These are phyloP conservation scores for Lanius collurio DNA, from an alignment of 2,113 vertebrate genomes.

Conservation along the genomic window DNA sequence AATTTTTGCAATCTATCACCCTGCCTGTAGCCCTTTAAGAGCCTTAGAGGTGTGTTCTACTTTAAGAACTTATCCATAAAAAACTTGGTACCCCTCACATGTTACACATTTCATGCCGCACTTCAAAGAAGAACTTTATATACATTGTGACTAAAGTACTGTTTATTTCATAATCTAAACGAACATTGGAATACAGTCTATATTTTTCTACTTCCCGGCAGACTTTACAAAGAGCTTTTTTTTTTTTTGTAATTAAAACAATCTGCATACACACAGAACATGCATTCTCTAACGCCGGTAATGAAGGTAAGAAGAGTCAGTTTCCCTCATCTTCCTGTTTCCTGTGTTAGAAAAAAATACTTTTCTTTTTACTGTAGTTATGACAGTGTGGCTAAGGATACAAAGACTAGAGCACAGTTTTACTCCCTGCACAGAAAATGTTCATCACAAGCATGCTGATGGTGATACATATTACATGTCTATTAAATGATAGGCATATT, in stretches of 20 bases:
- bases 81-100: constrained; percentile 31
- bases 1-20: neutral
- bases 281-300: constrained; percentile 61
- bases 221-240: constrained; percentile 61
- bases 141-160: constrained; percentile 55
- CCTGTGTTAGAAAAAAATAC: constrained; percentile 59
- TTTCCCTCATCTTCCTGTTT: constrained; percentile 63
- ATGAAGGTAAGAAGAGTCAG: constrained; percentile 52
- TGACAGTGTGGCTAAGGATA: constrained; percentile 65
- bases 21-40: neutral
- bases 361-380: constrained; percentile 60
- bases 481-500: constrained; percentile 76
- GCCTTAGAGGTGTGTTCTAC: neutral
- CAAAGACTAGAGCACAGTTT: constrained; percentile 58
- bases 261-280: constrained; percentile 65
- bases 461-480: constrained; percentile 72
- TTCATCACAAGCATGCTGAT: constrained; percentile 78
- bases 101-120: constrained; percentile 37
- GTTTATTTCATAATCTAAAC: constrained; percentile 73
- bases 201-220: constrained; percentile 66
- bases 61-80: constrained; percentile 20
- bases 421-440: constrained; percentile 63
- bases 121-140: constrained; percentile 64
- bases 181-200: constrained; percentile 66
- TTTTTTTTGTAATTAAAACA: constrained; percentile 48